phyloP scores from a whole-genome alignment of 2,797 vertebrate genomes.

The Clarias pachynema region DNA sequence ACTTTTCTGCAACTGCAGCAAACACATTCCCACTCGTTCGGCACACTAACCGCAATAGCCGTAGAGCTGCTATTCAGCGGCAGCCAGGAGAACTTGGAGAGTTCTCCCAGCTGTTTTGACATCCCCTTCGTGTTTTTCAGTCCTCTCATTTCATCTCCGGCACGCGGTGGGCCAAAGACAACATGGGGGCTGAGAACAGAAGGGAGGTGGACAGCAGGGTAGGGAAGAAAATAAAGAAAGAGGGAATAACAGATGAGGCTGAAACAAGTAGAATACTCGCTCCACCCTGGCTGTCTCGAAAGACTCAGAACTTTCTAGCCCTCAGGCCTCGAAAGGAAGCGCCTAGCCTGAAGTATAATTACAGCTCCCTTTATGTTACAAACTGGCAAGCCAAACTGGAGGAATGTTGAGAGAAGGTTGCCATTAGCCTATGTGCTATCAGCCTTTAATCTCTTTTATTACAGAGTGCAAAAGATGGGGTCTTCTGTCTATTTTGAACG shows the following conservation, averaged over 20 bases:
- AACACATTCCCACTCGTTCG: constrained; percentile 33
- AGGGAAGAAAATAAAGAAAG: constrained; percentile 45
- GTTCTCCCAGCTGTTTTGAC: constrained; percentile 40
- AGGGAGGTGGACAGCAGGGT: constrained; percentile 46
- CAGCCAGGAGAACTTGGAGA: constrained; percentile 26
- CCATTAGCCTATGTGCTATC: constrained; percentile 69
- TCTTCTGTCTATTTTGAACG: constrained; percentile 33
- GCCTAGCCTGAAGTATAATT: constrained; percentile 74
- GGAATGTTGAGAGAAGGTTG: constrained; percentile 57
- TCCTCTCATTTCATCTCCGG: constrained; percentile 33
- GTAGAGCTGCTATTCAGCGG: constrained; percentile 31
- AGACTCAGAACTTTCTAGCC: constrained; percentile 52
- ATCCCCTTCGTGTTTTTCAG: constrained; percentile 35
- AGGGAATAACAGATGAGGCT: constrained; percentile 44
- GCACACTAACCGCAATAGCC: constrained; percentile 25
- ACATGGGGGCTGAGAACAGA: constrained; percentile 53
- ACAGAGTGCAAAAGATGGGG: constrained; percentile 44
- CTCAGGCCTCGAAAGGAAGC: constrained; percentile 66
- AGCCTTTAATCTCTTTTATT: constrained; percentile 66
- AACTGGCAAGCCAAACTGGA: constrained; percentile 63
- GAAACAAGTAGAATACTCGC: constrained; percentile 45
- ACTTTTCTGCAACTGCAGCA: constrained; percentile 38
- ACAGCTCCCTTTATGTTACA: constrained; percentile 66
- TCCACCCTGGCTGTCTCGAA: constrained; percentile 68
- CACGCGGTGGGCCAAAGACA: constrained; percentile 49